Conservation (phyloP, 2,888 invertebrate species). For the Prosopocoilus inquinatus region DNA sequence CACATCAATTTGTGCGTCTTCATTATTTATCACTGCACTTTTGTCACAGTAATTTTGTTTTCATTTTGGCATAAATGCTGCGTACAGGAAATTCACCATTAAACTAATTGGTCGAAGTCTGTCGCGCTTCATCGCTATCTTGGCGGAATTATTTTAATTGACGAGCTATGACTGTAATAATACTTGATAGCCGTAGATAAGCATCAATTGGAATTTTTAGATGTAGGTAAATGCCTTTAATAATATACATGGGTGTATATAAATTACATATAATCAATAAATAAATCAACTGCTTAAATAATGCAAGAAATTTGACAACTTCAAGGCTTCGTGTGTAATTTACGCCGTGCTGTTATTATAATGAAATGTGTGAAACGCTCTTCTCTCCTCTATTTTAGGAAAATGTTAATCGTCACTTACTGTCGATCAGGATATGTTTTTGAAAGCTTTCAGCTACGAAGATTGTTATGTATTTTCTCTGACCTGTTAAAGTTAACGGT, state of each 20-base stretch:
- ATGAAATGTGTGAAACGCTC: too few species aligned
- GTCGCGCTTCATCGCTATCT: constrained; percentile 21
- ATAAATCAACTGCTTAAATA: not conserved
- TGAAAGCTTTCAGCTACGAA: too few species aligned
- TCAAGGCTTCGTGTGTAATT: too few species aligned
- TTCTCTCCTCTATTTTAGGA: too few species aligned
- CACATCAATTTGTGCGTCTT: constrained; percentile 17
- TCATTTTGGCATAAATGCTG: constrained; percentile 16
- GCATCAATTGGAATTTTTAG: not conserved
- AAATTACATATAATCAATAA: constrained; percentile 1
- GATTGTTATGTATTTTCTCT: too few species aligned
- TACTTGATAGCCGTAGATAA: constrained; percentile 1
- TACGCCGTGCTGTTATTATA: too few species aligned
- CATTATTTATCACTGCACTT: constrained; percentile 17
- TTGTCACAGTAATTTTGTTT: constrained; percentile 2
- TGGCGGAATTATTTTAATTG: constrained; percentile 19
- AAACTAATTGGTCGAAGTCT: constrained; percentile 22
- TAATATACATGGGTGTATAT: not conserved
- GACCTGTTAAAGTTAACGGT: too few species aligned
- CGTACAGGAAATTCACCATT: constrained; percentile 24
- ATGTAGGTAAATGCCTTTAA: not conserved
- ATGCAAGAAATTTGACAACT: too few species aligned
- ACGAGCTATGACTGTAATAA: constrained; percentile 2
- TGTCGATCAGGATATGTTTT: too few species aligned
- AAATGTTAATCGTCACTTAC: too few species aligned